Evolutionary conservation across 2,113 vertebrate genomes (phyloP), one percentile per base, ranked within the genome.

Genomic region (Oryzias woworae): DNA sequence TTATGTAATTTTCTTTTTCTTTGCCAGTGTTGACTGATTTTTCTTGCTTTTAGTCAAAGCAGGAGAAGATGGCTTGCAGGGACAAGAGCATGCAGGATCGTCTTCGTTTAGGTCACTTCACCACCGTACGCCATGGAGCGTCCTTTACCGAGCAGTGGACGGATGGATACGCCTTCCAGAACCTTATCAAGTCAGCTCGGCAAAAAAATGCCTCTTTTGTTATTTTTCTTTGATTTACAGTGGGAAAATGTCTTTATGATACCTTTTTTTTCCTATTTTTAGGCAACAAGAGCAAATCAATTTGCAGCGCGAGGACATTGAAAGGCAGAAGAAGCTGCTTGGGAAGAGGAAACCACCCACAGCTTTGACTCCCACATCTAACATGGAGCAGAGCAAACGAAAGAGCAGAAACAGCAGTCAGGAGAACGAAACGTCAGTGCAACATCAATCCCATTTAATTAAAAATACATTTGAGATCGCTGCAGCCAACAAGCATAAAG

Each of bases 71-170:
- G 92, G 92, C 95, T 0, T 97, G 95, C 82, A 90, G 96, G 77
- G 96, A 98, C 84, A 98, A 98, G 83, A 98, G 96, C 88, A 98
- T 98, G 96, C 96, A 98, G 84, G 96, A 98, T 72, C 93, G 96
- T 4, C 87, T 98, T 62, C 91, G 96, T 54, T 83, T 98, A 74
- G 96, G 96, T 22, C 96, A 98, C 80, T 98, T 98, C 87, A 96
- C 95, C 24, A 98, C 96, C 0, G 96, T 98, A 55, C 90, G 96
- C 54, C 96, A 98, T 0, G 96, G 96, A 12, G 96, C 96, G 0
- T 96, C 96, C 45, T 98, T 98, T 84, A 96, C 94, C 0, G 96
- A 98, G 85, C 96, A 98, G 74, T 98, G 96, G 96, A 97, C 95
- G 14, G 95, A 98, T 75, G 96, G 96, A 62, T 96, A 93, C 41